A percentile compares a stretch with the other conserved stretches of the same genome.
Conservation (phyloP, 2,888 invertebrate genomes). For the Eurois occulta region DNA sequence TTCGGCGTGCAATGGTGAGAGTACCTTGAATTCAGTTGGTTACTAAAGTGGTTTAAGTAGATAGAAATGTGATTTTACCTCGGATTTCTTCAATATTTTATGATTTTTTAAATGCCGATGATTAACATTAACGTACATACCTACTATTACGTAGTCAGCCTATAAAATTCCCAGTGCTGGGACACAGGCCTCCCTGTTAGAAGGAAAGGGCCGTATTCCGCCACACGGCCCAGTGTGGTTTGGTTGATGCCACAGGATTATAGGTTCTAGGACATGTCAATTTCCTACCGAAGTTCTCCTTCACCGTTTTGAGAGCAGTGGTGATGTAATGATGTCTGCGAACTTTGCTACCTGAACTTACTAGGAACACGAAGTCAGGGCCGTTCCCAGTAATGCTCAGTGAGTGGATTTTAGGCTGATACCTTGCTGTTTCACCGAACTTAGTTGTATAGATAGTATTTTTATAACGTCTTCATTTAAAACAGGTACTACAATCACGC, state of each 20-base stretch:
- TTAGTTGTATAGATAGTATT: background rate
- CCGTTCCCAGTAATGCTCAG: background rate
- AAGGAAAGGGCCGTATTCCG: background rate
- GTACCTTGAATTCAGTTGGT: slow-evolving; percentile 23
- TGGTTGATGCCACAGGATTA: background rate
- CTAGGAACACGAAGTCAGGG: background rate
- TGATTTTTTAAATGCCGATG: background rate
- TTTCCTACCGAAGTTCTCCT: background rate
- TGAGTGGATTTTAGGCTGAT: background rate
- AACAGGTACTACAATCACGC: slow-evolving; percentile 86
- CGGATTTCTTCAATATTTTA: background rate
- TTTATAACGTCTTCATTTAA: background rate
- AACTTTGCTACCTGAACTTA: background rate
- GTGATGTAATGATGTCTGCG: background rate
- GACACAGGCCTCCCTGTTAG: background rate
- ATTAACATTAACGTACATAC: background rate
- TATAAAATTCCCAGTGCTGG: background rate
- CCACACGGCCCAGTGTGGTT: background rate
- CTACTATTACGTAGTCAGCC: background rate
- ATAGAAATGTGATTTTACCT: background rate
- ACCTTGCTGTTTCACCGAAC: background rate
- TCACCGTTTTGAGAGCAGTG: background rate
- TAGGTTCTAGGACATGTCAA: background rate
- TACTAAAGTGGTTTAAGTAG: background rate
- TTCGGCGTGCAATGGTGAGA: slow-evolving; percentile 87